phyloP scores from a whole-genome alignment of 2,113 vertebrate genomes.

The Xiphorhynchus elegans region DNA sequence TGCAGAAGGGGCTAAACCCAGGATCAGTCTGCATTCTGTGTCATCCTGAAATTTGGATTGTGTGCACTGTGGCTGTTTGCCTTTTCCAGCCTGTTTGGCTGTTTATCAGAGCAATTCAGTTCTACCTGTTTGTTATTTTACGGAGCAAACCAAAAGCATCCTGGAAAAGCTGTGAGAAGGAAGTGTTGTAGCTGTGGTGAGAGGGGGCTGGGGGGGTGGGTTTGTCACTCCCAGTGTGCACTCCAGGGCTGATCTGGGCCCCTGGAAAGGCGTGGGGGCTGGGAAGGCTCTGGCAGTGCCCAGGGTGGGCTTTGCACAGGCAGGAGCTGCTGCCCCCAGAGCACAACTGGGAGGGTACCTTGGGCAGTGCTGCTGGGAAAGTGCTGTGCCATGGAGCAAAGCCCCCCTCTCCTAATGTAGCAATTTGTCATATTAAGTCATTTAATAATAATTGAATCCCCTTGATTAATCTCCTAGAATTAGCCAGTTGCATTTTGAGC shows the following conservation, averaged over 20 bases:
- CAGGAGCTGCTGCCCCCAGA: neutral
- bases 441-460: constrained; percentile 86
- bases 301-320: neutral
- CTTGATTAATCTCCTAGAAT: constrained; percentile 92
- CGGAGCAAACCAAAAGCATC: neutral
- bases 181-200: accelerated
- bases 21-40: neutral
- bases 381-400: neutral
- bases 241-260: accelerated
- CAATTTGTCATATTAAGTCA: constrained; percentile 90
- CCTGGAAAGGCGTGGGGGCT: accelerated
- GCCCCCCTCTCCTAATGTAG: constrained; percentile 62
- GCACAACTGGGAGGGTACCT: neutral
- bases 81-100: neutral
- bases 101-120: neutral
- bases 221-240: accelerated
- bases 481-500: constrained; percentile 85
- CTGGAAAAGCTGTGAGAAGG: neutral
- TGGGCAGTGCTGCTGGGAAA: neutral
- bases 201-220: neutral
- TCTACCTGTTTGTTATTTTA: neutral
- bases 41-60: too few relatives aligned
- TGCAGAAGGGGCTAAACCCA: neutral
- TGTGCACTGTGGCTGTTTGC: neutral
- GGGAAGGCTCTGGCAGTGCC: neutral